These are phyloP conservation scores for Progne subis DNA, from an alignment of 2,113 vertebrate genomes.

Conservation along the genomic window DNA sequence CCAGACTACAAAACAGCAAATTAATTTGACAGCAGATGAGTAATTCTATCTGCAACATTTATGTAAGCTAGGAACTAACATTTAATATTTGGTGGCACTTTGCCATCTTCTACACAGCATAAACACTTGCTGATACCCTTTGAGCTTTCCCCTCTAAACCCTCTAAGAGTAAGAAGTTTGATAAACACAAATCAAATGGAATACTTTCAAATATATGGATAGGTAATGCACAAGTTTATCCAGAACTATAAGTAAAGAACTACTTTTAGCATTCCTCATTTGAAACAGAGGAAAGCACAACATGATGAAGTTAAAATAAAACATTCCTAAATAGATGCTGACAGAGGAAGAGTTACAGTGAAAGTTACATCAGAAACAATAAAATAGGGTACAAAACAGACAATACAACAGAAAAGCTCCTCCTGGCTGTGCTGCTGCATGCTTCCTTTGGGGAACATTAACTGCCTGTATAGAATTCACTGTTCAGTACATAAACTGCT, in stretches of 20 bases:
- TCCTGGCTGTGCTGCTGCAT: not conserved
- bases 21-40: not conserved
- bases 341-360: not conserved
- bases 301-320: not conserved
- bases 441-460: not conserved
- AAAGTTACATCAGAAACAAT: not conserved
- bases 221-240: not conserved
- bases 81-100: not conserved
- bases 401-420: not conserved
- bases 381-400: not conserved
- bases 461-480: not conserved
- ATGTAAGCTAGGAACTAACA: not conserved
- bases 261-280: constrained; percentile 4
- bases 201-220: not conserved
- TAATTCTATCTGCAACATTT: not conserved
- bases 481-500: not conserved
- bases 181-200: not conserved
- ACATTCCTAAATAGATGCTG: not conserved
- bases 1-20: not conserved
- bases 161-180: not conserved
- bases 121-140: not conserved
- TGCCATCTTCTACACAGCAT: not conserved
- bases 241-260: not conserved
- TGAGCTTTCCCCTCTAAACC: not conserved
- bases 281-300: not conserved